These are phyloP conservation scores for Casuarius casuarius DNA, from an alignment of 2,113 vertebrate genomes.

Conservation along the genomic window DNA sequence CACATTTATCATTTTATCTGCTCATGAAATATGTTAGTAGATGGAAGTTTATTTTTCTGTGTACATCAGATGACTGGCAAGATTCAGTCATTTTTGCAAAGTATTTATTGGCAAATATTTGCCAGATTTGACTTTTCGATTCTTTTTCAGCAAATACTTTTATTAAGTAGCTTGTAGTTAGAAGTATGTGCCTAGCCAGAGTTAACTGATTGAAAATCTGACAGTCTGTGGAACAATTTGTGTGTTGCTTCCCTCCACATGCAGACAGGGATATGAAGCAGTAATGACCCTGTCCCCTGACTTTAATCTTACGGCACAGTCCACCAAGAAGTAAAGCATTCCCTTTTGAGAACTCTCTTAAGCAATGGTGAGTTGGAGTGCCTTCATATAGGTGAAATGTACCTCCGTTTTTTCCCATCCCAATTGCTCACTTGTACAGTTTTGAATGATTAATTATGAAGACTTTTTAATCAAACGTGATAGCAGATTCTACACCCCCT, in stretches of 20 bases:
- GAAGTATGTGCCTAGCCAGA: too few relatives aligned
- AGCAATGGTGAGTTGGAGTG: background rate
- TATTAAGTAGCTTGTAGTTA: background rate
- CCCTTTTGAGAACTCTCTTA: background rate
- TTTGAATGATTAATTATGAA: background rate
- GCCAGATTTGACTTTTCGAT: background rate
- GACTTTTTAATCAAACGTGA: background rate
- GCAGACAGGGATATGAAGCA: background rate
- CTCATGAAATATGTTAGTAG: background rate
- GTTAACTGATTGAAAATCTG: background rate
- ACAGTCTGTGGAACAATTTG: background rate
- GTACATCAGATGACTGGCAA: background rate
- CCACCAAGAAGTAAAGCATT: background rate
- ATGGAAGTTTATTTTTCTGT: background rate
- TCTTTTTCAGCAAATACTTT: background rate
- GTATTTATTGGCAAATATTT: background rate
- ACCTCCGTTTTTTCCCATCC: background rate
- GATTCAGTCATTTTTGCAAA: background rate
- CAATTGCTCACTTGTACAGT: background rate
- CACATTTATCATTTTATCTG: background rate
- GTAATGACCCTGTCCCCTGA: background rate
- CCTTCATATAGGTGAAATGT: background rate
- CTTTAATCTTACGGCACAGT: background rate
- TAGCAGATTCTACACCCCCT: constrained; percentile 14
- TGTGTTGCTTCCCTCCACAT: background rate